Conservation (phyloP, 2,797 vertebrate genomes). For the Artibeus lituratus region DNA sequence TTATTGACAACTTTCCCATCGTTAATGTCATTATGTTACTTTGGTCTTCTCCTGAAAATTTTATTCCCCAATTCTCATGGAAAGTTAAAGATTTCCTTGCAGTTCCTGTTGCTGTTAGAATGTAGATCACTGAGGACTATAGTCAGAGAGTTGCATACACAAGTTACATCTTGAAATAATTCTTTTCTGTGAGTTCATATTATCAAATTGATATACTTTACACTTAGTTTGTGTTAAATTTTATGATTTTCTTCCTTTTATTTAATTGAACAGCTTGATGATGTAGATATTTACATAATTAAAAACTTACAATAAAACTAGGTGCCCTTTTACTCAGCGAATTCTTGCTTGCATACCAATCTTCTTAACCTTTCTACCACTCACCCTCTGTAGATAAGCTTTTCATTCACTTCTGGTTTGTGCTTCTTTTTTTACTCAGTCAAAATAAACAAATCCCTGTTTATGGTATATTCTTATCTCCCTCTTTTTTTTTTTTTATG, state of each 20-base stretch:
- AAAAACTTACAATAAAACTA: neutral
- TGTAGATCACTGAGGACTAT: too few relatives aligned
- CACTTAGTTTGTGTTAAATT: neutral
- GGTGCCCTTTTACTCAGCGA: neutral
- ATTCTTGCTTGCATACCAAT: neutral
- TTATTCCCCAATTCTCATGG: too few relatives aligned
- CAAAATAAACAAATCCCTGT: neutral
- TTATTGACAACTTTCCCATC: too few relatives aligned
- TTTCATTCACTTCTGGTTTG: neutral
- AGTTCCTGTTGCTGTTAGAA: too few relatives aligned
- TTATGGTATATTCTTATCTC: neutral
- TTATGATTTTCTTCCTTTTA: neutral
- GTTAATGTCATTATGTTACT: too few relatives aligned
- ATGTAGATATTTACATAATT: neutral
- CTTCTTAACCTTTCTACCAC: neutral
- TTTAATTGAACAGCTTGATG: neutral
- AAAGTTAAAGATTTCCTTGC: too few relatives aligned
- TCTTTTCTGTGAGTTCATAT: neutral
- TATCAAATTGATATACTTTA: neutral
- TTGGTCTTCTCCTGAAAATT: too few relatives aligned
- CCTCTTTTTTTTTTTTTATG: neutral
- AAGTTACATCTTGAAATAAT: neutral
- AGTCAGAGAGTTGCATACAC: too few relatives aligned
- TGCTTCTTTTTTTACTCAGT: neutral
- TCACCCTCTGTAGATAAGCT: neutral